Base-by-base conservation (phyloP, 2,797 vertebrate genomes). In the Ctenopoma kingsleyae region DNA sequence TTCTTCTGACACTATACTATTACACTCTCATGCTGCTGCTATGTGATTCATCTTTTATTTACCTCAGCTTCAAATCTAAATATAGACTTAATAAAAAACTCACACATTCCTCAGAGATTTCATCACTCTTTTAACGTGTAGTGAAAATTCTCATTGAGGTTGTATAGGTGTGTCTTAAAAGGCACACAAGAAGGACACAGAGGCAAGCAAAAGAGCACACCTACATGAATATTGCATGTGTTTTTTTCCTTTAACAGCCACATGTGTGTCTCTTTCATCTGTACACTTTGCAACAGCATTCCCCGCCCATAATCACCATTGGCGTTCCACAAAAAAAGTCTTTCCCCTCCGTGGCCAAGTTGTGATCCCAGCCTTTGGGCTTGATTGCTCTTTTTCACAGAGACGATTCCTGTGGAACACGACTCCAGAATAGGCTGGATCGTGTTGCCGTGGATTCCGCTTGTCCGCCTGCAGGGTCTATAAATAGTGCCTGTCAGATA, bases 401-500 rank as follows among this genome's bases (percentile, higher is more conserved):
- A 75, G 80, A 76, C 41, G 35, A 81, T 90, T 91, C 88, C 73
- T 81, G 76, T 81, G 77, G 73, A 84, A 76, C 81, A 79, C 54
- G 59, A 84, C 88, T 91, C 87, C 81, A 78, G 90, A 89, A 91
- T 81, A 87, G 83, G 78, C 76, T 56, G 76, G 83, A 83, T 87
- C 56, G 68, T 67, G 91, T 91, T 91, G 88, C 89, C 67, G 93
- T 90, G 89, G 90, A 93, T 91, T 87, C 83, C 52, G 89, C 86
- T 82, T 78, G 89, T 87, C 91, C 81, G 88, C 89, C 89, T 89
- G 89, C 81, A 78, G 85, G 46, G 41, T 83, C 93, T 94, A 95
- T 92, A 94, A 94, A 95, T 94, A 94, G 94, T 86, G 57, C 71
- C 87, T 89, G 92, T 92, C 89, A 92, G 92, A 94, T 93, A 93